Percentiles rank a stretch among this genome's conserved stretches.
phyloP scores from a whole-genome alignment of 2,797 vertebrate species.

The Heteromormyrus szaboi region DNA sequence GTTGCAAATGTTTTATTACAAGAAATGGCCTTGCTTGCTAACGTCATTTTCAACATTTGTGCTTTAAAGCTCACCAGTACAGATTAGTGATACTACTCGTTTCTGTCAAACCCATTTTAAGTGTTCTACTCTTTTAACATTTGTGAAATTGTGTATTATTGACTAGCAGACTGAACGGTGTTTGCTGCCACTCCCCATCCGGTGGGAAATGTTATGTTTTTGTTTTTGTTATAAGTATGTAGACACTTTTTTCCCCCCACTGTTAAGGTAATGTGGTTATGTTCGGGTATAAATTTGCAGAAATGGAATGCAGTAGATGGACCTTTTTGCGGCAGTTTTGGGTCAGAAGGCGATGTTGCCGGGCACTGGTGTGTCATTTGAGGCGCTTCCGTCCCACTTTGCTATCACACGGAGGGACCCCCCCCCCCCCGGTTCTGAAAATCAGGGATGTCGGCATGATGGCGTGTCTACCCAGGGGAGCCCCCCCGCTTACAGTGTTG shows the following conservation, averaged over 20 bases:
- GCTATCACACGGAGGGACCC: neutral
- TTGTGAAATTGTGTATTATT: neutral
- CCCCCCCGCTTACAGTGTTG: slow-evolving; percentile 22
- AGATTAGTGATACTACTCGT: neutral
- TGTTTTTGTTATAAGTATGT: neutral
- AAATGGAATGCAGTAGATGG: neutral
- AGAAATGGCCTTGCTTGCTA: neutral
- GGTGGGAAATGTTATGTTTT: neutral
- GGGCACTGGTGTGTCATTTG: neutral
- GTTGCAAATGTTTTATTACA: neutral
- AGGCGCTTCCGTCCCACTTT: neutral
- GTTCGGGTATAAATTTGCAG: neutral
- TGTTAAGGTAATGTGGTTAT: neutral
- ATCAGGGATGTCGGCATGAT: neutral
- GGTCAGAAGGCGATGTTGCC: neutral
- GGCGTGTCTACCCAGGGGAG: neutral
- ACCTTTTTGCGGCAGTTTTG: neutral
- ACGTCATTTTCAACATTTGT: neutral
- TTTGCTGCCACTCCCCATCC: neutral
- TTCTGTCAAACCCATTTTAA: neutral
- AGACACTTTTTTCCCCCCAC: neutral
- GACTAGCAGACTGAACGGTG: neutral
- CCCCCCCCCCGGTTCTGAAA: neutral
- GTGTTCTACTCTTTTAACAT: neutral
- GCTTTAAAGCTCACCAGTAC: neutral